A percentile compares a stretch with the other conserved stretches of the same genome.
Evolutionary conservation across 2,888 invertebrate species (phyloP).

Genomic region (Sipha maydis): DNA sequence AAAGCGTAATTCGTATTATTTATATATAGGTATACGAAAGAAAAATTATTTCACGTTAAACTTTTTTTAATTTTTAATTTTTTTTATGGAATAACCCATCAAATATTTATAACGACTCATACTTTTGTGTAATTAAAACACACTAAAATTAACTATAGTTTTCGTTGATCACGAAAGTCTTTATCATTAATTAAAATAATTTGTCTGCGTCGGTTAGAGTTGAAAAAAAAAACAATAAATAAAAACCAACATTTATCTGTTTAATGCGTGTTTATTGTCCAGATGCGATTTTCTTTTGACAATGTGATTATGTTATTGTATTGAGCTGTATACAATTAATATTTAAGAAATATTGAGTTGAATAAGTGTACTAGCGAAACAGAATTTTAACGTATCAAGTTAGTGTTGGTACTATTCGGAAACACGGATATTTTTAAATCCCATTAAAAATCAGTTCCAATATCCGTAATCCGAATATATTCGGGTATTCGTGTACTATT

Average conservation of each 20-base stretch:
- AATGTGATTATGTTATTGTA: too few species aligned
- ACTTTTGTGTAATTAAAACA: conserved; percentile 22
- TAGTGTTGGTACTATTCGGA: too few species aligned
- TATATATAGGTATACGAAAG: neutral
- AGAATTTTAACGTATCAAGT: too few species aligned
- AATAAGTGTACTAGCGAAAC: too few species aligned
- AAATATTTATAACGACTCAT: neutral
- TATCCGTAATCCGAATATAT: too few species aligned
- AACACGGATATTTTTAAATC: too few species aligned
- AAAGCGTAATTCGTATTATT: conserved; percentile 21
- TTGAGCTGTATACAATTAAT: too few species aligned
- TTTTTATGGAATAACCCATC: neutral
- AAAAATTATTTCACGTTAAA: conserved; percentile 9
- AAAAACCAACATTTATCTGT: neutral
- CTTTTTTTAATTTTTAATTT: conserved; percentile 25
- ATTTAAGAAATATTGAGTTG: too few species aligned
- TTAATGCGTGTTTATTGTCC: too few species aligned
- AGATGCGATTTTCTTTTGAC: too few species aligned
- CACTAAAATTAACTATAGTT: neutral
- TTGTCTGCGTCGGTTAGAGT: neutral
- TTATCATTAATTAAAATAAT: neutral
- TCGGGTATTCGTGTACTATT: too few species aligned
- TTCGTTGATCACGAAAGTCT: neutral
- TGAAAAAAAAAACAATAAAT: neutral
- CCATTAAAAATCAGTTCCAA: too few species aligned